These are phyloP conservation scores for Rhegmatorhina hoffmannsi DNA, from an alignment of 2,113 vertebrate species.

Conservation along the genomic window DNA sequence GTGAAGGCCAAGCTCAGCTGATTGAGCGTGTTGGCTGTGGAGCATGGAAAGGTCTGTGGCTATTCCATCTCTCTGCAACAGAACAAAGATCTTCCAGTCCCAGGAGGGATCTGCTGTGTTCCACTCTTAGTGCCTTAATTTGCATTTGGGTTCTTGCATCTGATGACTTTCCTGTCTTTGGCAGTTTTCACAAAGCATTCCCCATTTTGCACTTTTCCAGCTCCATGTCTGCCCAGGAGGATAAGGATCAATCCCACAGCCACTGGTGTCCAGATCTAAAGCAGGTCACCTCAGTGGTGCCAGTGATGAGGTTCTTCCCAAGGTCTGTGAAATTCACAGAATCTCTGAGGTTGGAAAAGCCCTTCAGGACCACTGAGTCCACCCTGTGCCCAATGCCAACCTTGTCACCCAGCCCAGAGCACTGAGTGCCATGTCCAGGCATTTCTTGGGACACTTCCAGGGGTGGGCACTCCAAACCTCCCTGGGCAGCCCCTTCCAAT, in stretches of 20 bases:
- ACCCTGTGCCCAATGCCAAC: fast-evolving
- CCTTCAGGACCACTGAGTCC: neutral
- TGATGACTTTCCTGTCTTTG: fast-evolving
- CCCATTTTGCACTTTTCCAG: neutral
- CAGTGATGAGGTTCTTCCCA: neutral
- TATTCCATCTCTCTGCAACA: neutral
- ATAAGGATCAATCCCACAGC: fast-evolving
- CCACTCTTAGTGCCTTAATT: neutral
- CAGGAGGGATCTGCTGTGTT: fast-evolving
- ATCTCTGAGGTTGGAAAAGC: fast-evolving
- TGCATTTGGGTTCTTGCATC: neutral
- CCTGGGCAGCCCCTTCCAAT: neutral
- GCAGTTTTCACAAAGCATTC: fast-evolving
- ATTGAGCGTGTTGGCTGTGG: neutral
- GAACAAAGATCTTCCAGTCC: neutral
- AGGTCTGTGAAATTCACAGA: neutral
- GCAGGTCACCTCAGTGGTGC: fast-evolving
- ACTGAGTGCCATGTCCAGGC: neutral
- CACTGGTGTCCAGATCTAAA: fast-evolving
- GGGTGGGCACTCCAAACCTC: neutral
- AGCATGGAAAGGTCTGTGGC: neutral
- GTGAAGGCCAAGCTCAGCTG: neutral
- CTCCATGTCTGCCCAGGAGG: neutral
- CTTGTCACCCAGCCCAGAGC: neutral
- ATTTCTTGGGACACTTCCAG: neutral